phyloP scores from a whole-genome alignment of 2,888 invertebrate species.

The Chelonus formosanus region DNA sequence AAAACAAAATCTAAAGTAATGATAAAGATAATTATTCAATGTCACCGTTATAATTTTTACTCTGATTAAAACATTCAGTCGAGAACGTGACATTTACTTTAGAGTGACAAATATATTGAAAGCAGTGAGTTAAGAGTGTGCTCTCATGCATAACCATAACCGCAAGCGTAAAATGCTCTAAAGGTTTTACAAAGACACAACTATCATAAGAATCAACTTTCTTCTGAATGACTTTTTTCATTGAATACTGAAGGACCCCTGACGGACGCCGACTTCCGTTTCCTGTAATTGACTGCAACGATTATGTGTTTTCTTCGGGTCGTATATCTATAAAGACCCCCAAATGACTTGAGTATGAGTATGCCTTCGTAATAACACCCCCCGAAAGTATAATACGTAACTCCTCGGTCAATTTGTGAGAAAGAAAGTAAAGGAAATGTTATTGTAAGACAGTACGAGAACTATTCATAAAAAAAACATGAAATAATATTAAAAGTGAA shows the following conservation, averaged over 20 bases:
- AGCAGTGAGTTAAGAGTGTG: background rate
- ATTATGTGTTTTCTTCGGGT: conserved; percentile 4
- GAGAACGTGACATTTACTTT: too few species aligned
- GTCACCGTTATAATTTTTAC: too few species aligned
- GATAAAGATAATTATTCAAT: too few species aligned
- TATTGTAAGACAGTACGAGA: background rate
- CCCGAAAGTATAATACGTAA: background rate
- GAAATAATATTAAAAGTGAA: too few species aligned
- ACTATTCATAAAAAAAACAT: background rate
- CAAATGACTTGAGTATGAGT: conserved; percentile 1
- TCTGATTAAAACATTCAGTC: background rate
- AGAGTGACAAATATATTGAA: conserved; percentile 7
- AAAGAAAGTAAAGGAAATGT: background rate
- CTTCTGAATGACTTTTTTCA: conserved; percentile 16
- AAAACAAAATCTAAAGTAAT: too few species aligned
- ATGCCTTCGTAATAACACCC: conserved; percentile 7
- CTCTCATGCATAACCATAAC: background rate
- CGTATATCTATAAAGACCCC: background rate
- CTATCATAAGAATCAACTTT: conserved; percentile 11
- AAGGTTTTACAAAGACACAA: background rate
- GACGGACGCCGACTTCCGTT: conserved; percentile 22
- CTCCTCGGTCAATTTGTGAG: background rate
- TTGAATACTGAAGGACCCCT: conserved; percentile 11
- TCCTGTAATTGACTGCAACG: conserved; percentile 6
- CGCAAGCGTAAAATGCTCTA: conserved; percentile 7